Base-by-base conservation (phyloP, 2,888 invertebrate genomes). In the Meghimatium bilineatum region DNA sequence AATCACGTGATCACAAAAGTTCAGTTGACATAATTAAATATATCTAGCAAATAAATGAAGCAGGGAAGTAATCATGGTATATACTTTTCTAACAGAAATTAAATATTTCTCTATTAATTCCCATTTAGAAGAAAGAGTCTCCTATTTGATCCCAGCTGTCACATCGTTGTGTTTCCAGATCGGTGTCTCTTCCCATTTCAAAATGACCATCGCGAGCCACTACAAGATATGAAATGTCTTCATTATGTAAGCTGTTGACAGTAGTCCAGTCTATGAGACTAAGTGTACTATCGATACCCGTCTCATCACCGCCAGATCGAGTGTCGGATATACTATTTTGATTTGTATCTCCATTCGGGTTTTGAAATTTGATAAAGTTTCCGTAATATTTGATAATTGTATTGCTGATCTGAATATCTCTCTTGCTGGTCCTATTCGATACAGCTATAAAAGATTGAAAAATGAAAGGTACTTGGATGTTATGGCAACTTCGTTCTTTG, bases 401-500 rank as follows among this genome's bases (percentile, higher is more conserved):
- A 20, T 74, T 81, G 74, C 81, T 81, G 0, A 44, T 3, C 1
- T 38, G 6, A 8, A 63, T 63, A 32, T 81, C 72, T 23, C 20
- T 23, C 0, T 0, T 10, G 26, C n/a, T 44, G 17, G 81, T 12
- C 3, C 5, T 26, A 26, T 29, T 8, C 12, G 20, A 23, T 36
- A 72, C 29, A 10, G 3, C 5, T 12, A 14, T 8, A n/a, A 74
- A 81, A 74, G 38, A 87, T 34, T 90, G 89, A 74, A 91, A 89
- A 32, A 90, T 88, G 69, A 88, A 90, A 6, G 90, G 88, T 44
- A 92, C 88, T 80, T 92, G 91, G 29, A 90, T 87, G 2, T 89
- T 91, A 82, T 92, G 92, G 72, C 92, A 92, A 1, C 89, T 89
- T 79, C 90, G 90, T 5, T 88, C 87, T 34, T 91, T 85, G 74